These are phyloP conservation scores for Neomorphus geoffroyi DNA, from an alignment of 2,797 vertebrate species.

Conservation along the genomic window DNA sequence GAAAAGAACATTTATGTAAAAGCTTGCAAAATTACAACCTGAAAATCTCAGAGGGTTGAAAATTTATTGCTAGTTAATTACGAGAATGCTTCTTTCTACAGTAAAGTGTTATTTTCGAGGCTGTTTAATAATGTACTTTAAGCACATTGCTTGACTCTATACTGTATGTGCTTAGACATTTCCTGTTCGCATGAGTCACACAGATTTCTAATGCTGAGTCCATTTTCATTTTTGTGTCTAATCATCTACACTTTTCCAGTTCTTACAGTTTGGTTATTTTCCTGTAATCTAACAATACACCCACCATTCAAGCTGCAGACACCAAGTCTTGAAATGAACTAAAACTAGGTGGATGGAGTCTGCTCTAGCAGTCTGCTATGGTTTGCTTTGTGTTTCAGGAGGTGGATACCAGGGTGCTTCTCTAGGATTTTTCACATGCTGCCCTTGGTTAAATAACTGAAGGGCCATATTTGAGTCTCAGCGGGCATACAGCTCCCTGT, in stretches of 20 bases:
- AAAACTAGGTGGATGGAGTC: neutral
- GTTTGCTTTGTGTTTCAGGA: neutral
- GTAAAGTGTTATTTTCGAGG: neutral
- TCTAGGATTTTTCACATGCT: neutral
- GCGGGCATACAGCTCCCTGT: neutral
- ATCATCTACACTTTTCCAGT: neutral
- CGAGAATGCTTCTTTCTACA: neutral
- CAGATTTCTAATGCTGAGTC: neutral
- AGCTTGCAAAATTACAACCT: neutral
- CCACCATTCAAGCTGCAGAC: neutral
- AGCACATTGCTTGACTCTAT: neutral
- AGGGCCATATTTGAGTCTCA: neutral
- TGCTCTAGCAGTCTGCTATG: neutral
- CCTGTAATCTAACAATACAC: neutral
- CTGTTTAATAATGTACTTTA: constrained; percentile 7
- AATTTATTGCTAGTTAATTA: neutral
- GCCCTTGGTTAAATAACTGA: neutral
- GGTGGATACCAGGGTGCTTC: neutral
- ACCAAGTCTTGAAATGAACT: neutral
- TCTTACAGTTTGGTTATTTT: neutral
- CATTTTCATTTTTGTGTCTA: neutral
- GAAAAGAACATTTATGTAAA: neutral
- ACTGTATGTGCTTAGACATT: neutral
- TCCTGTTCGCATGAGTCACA: neutral
- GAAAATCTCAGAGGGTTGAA: neutral